Percentiles rank a stretch among this genome's conserved stretches.
Conservation (phyloP, 2,113 vertebrate species). For the Phoenicopterus ruber region DNA sequence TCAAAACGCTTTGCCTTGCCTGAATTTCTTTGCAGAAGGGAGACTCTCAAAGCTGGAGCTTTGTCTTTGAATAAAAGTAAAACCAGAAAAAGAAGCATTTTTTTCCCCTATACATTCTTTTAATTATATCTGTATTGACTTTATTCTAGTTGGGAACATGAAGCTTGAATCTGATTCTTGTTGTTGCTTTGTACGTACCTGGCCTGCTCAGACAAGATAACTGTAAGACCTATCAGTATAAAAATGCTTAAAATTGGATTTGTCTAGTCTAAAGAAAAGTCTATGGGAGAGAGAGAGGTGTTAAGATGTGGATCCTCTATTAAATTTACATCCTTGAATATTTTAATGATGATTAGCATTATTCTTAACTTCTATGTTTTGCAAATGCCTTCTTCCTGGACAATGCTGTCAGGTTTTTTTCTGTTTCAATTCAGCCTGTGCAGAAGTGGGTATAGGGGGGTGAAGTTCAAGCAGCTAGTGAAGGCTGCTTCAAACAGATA, state of each 20-base stretch:
- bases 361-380: neutral
- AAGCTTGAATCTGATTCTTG: neutral
- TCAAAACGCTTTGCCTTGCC: neutral
- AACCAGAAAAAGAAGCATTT: neutral
- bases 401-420: neutral
- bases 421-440: neutral
- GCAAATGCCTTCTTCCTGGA: neutral
- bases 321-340: neutral
- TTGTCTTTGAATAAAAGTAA: neutral
- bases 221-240: neutral
- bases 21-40: neutral
- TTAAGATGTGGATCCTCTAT: neutral
- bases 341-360: neutral
- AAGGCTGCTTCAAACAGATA: neutral
- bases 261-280: neutral
- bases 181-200: neutral
- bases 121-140: neutral
- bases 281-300: neutral
- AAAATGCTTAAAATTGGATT: neutral
- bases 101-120: neutral
- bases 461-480: neutral
- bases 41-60: neutral
- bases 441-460: neutral
- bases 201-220: neutral
- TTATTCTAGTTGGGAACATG: neutral